Percentiles rank a stretch among this genome's conserved stretches.
Evolutionary conservation across 2,113 vertebrate genomes (phyloP).

Genomic region (Syngnathus scovelli): DNA sequence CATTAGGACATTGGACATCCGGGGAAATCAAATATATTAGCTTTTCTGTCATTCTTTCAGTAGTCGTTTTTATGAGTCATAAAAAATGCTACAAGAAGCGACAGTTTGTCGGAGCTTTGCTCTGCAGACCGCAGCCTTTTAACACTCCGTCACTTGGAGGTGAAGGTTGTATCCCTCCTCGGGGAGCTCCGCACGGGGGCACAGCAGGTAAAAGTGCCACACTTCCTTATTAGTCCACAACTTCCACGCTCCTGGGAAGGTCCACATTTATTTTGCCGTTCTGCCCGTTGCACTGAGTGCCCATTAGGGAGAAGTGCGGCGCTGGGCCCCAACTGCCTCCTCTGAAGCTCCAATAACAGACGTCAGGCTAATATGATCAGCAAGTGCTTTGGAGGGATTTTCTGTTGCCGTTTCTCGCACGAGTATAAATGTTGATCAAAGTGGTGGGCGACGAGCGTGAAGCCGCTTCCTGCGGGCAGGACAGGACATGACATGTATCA

Average conservation of each 20-base stretch:
- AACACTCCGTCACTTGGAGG: constrained; percentile 14
- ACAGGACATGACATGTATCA: constrained; percentile 36
- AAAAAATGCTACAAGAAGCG: neutral
- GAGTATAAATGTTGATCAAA: constrained; percentile 11
- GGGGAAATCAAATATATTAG: neutral
- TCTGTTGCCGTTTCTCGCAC: neutral
- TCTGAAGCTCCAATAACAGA: constrained; percentile 9
- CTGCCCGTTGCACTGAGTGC: constrained; percentile 25
- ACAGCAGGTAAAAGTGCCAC: constrained; percentile 43
- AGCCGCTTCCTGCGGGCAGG: constrained; percentile 9
- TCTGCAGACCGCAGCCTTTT: constrained; percentile 11
- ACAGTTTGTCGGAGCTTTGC: neutral
- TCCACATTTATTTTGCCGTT: constrained; percentile 32
- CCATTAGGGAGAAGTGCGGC: constrained; percentile 25
- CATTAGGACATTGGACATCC: neutral
- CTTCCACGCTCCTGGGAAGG: constrained; percentile 51
- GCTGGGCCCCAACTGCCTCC: constrained; percentile 17
- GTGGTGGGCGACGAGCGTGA: neutral
- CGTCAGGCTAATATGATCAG: constrained; percentile 15
- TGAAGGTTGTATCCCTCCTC: constrained; percentile 51
- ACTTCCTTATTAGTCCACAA: constrained; percentile 54
- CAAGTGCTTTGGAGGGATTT: constrained; percentile 9
- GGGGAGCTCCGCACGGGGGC: constrained; percentile 31
- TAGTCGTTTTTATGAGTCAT: neutral
- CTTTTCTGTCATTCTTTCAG: neutral